Evolutionary conservation across 2,797 vertebrate species (phyloP), one percentile per base, ranked within the genome.

Genomic region (Triplophysa yarkandensis): DNA sequence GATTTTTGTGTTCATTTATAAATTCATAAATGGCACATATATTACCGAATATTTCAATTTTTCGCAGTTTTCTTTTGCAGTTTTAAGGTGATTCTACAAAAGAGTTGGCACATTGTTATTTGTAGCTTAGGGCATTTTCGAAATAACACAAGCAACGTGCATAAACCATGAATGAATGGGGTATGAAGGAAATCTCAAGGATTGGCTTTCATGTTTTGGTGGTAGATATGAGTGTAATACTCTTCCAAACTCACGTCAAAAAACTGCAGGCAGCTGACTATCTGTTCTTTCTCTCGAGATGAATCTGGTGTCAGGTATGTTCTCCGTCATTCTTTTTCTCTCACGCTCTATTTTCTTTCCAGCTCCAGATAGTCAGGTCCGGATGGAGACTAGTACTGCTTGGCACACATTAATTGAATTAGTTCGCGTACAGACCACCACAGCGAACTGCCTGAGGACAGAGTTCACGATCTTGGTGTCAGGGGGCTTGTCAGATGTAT

Each of bases 341-440:
- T 84, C 81, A 84, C 81, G 83, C 77, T 34, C 36, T 57, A 8
- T 30, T 76, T 74, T 84, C 44, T 65, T 34, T 55, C 28, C 64
- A 55, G 44, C 66, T 46, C 32, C 43, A 44, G 41, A 69, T 66
- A 27, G 27, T 72, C 44, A 52, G 61, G 16, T 21, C 55, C 3
- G 74, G 68, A 28, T 71, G 62, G 10, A 57, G 60, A 58, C 78
- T 76, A 74, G 14, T 83, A 76, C 81, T 85, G 83, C 82, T 78
- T 76, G 85, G 87, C 87, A 77, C 30, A 46, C 39, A 1, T 68
- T 86, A 87, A 89, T 90, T 79, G 83, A 88, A 85, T 90, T 87
- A 83, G 76, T 74, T 50, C 76, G 78, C 80, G 76, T 69, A 64
- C 73, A 46, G 87, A 87, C 88, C 90, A 87, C 88, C 89, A 2